Percentiles rank a stretch among this genome's conserved stretches.
phyloP scores from a whole-genome alignment of 1,140 invertebrate species.

The Drosophila parabipectinata region DNA sequence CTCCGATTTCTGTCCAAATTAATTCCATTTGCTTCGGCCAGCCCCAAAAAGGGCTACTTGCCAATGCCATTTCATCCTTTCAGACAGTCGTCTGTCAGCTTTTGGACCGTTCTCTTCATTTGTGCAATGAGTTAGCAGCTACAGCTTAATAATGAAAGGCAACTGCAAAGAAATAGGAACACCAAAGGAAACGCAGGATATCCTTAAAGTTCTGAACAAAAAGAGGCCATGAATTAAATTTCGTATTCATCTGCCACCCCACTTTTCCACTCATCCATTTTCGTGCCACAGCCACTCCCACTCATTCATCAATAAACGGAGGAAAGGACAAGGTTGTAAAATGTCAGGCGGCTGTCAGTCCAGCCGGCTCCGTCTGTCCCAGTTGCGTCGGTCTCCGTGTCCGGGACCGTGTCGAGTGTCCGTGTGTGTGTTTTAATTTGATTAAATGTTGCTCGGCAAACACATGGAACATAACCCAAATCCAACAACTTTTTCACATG shows the following conservation, averaged over 20 bases:
- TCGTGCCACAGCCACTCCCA: constrained; percentile 16
- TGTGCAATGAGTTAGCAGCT: constrained; percentile 52
- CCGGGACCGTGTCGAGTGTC: neutral
- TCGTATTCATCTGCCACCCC: constrained; percentile 41
- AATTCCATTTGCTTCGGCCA: constrained; percentile 38
- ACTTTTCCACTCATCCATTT: constrained; percentile 4
- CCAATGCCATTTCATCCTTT: constrained; percentile 47
- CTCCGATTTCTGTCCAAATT: constrained; percentile 21
- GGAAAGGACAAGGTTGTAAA: constrained; percentile 53
- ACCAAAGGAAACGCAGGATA: neutral
- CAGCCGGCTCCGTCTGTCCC: constrained; percentile 29
- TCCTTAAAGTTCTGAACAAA: constrained; percentile 26
- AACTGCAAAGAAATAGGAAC: constrained; percentile 13
- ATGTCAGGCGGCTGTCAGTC: constrained; percentile 63
- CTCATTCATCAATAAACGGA: constrained; percentile 61
- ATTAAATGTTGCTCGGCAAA: constrained; percentile 69
- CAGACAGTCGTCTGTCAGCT: constrained; percentile 16
- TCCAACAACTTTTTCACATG: constrained; percentile 31
- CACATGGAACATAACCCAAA: constrained; percentile 60
- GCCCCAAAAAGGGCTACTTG: constrained; percentile 19
- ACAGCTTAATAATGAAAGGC: constrained; percentile 34
- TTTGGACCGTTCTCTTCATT: constrained; percentile 44
- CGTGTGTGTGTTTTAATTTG: constrained; percentile 64
- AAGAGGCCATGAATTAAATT: constrained; percentile 50
- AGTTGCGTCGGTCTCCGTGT: constrained; percentile 18